Percentiles rank a stretch among this genome's conserved stretches.
Conservation (phyloP, 2,113 vertebrate species). For the Cacatua alba region DNA sequence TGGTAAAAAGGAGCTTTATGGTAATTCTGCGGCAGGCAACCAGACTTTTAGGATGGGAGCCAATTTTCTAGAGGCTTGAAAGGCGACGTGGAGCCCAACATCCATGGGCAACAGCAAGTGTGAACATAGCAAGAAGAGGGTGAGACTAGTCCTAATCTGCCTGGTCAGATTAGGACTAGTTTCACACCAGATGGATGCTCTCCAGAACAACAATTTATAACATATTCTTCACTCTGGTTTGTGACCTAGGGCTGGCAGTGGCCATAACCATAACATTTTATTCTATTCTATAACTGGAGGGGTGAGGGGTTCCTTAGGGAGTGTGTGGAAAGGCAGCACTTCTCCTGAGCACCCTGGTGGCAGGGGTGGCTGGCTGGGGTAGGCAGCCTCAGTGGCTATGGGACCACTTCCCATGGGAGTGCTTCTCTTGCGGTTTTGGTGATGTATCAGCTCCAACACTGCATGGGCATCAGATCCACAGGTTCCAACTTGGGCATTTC, state of each 20-base stretch:
- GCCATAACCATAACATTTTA: background rate
- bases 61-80: background rate
- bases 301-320: accelerated
- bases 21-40: conserved; percentile 9
- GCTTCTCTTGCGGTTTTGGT: background rate
- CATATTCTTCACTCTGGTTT: background rate
- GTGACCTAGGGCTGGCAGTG: background rate
- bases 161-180: conserved; percentile 8
- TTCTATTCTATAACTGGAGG: background rate
- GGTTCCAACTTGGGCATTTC: background rate
- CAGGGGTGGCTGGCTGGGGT: background rate
- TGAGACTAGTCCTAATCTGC: conserved; percentile 13
- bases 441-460: background rate
- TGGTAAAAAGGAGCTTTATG: conserved; percentile 42
- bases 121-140: background rate
- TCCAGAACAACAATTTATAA: background rate
- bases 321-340: background rate
- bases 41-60: conserved; percentile 15
- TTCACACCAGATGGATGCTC: background rate
- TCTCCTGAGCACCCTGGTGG: background rate
- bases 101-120: background rate
- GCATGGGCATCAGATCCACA: background rate
- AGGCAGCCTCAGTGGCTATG: background rate
- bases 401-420: accelerated
- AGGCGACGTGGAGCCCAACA: background rate